Base-by-base conservation (phyloP, 2,797 vertebrate species). In the Denticeps clupeoides region DNA sequence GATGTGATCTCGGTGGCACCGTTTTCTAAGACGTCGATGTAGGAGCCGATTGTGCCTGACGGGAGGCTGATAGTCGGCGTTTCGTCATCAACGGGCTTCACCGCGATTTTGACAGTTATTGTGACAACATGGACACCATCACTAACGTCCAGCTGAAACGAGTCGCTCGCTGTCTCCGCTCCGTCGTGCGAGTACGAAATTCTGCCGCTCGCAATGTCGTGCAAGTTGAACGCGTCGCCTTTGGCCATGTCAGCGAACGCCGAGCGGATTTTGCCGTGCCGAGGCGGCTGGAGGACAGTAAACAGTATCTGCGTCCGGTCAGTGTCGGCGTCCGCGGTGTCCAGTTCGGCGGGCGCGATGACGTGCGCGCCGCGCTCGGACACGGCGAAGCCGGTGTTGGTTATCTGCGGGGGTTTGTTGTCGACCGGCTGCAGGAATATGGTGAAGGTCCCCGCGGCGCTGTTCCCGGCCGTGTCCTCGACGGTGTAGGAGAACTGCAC, bases 331-430 rank as follows among this genome's bases (percentile, higher is more conserved):
- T 97, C 94, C 2, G 61, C 81, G 41, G 88, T 93, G 67, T 88
- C 74, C 37, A 98, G 70, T 68, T 95, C 94, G 1, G 74, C 2
- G 6, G 73, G 76, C 3, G 78, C 85, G 21, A 98, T 71, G 45
- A 83, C 44, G 22, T 94, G 86, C 2, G 67, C 80, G 48, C 86
- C 88, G 13, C 84, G 81, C 58, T 91, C 88, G 22, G 82, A 74
- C 26, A 96, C 56, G 10, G 76, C 77, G 59, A 98, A 94, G 41
- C 94, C 94, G 2, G 87, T 87, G 66, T 98, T 98, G 43, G 86
- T 93, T 51, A 98, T 91, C 65, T 88, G 82, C 0, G 94, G 94
- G 0, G 94, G 93, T 21, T 86, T 91, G 68, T 96, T 96, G 75
- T 98, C 85, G 51, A 95, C 88, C 1, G 94, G 93, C 67, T 96